Percentiles rank a stretch among this genome's conserved stretches.
phyloP scores from a whole-genome alignment of 2,888 invertebrate species.

The Apoderus coryli region DNA sequence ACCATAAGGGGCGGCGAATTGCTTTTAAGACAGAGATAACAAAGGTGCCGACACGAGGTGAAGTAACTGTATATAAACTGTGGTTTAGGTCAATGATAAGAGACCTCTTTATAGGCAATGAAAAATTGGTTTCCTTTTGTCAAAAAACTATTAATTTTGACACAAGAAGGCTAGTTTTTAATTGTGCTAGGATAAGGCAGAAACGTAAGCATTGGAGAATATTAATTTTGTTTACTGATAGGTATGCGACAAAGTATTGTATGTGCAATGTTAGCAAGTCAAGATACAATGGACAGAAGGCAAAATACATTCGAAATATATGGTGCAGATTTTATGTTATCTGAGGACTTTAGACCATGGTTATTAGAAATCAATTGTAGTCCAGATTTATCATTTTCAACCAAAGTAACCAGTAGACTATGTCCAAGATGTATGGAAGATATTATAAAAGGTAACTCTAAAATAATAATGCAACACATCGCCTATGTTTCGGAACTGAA shows the following conservation, averaged over 20 bases:
- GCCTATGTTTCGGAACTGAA: no score
- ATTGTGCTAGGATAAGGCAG: no score
- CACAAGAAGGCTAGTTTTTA: background rate
- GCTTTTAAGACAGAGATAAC: no score
- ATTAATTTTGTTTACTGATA: no score
- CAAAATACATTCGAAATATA: conserved; percentile 84
- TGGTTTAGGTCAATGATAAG: no score
- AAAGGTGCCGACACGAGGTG: no score
- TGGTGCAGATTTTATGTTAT: conserved; percentile 91
- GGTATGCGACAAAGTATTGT: conserved; percentile 36
- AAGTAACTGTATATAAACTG: no score
- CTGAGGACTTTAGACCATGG: conserved; percentile 79
- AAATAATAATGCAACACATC: no score
- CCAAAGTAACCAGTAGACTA: conserved; percentile 73
- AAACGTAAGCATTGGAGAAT: no score
- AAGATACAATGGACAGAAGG: conserved; percentile 67
- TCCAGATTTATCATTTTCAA: conserved; percentile 83
- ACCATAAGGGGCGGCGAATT: no score
- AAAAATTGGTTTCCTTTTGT: no score
- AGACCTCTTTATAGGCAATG: no score
- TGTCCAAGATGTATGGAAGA: conserved; percentile 83
- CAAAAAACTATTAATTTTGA: background rate
- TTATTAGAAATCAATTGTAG: conserved; percentile 90
- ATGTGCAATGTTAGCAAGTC: conserved; percentile 75
- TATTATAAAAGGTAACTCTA: conserved; percentile 69